Base-by-base conservation (phyloP, 2,113 vertebrate species). In the Leptobrachium ailaonicum region DNA sequence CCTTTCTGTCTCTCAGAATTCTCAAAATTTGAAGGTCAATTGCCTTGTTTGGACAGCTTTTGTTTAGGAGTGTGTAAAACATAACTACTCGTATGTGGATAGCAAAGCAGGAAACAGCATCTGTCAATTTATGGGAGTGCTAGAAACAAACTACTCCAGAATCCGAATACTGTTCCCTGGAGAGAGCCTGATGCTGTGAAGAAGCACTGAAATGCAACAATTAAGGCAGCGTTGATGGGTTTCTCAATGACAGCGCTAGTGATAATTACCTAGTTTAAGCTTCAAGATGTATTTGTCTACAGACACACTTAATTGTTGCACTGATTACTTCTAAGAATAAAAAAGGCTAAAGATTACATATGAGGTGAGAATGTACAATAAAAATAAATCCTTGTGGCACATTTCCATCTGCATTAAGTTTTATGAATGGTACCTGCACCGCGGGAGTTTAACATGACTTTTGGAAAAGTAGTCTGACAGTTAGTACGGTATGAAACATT, bases 191-290 rank as follows among this genome's bases (percentile, higher is more conserved):
- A 66, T 73, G 62, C 78, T 73, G 78, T 42, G 47, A 60, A 70
- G 62, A 74, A 74, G 71, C 63, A 43, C 71, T 67, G 78, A 80
- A 80, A 80, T 80, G 64, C 47, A 80, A 74, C 78, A 62, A 80
- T 80, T 80, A 78, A 74, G 71, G 41, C 71, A 45, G 71, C 71
- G 58, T 41, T 67, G 71, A 80, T 80, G 78, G 78, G 50, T 67
- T 80, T 73, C 45, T 80, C 63, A 80, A 80, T 80, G 78, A 80
- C 71, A 73, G 78, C 50, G 53, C 63, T 67, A 60, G 78, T 73
- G 78, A 74, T 80, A 80, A 80, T 80, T 80, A 74, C 78, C 62
- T 66, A 73, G 69, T 79, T 66, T 79, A 72, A 66, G 66, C 70
- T 73, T 73, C 62, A 79, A 66, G 70, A 54, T 56, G 44, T 45